Conservation (phyloP, 2,888 invertebrate species). For the Papilio protenor region DNA sequence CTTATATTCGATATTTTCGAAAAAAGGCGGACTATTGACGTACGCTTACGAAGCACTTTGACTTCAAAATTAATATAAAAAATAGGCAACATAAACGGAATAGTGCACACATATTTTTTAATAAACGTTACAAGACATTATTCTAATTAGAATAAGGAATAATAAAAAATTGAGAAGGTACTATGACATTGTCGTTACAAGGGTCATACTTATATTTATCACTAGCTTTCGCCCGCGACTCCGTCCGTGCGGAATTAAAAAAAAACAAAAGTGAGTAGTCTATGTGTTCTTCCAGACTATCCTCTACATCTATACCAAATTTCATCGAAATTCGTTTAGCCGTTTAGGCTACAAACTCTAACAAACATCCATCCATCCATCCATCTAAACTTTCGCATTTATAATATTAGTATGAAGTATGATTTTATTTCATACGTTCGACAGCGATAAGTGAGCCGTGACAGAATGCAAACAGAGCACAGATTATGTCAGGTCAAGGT, state of each 20-base stretch:
- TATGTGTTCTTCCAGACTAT: no score
- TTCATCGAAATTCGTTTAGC: no score
- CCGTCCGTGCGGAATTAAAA: no score
- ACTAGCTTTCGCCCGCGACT: no score
- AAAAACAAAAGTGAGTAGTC: no score
- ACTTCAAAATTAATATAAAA: background rate
- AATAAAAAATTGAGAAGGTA: background rate
- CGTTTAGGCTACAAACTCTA: no score
- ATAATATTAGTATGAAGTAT: no score
- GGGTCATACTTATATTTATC: background rate
- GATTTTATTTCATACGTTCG: background rate
- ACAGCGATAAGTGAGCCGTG: background rate
- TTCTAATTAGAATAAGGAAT: background rate
- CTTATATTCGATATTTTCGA: background rate
- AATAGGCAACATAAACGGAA: background rate
- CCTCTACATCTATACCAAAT: no score
- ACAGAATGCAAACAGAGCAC: constrained; percentile 4
- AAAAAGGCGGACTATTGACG: background rate
- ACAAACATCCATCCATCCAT: no score
- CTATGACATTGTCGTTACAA: background rate
- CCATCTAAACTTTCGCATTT: no score
- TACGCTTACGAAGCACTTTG: background rate
- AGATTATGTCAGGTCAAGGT: constrained; percentile 35
- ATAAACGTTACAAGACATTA: background rate
- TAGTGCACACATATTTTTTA: background rate